Evolutionary conservation across 1,140 invertebrate genomes (phyloP), one percentile per base, ranked within the genome.

Genomic region (Anthonomus grandis): DNA sequence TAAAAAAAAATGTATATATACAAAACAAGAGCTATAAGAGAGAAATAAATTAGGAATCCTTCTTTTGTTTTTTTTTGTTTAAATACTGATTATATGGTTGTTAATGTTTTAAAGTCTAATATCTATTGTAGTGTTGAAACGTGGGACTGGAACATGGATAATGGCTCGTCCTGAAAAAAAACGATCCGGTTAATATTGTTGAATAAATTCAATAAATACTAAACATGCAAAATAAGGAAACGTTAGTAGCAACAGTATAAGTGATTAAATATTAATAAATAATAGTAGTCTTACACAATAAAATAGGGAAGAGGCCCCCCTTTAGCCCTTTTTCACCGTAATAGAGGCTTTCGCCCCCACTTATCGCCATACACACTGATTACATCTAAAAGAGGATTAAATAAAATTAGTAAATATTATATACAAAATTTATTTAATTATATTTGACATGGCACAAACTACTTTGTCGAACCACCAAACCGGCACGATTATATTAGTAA

Each of bases 341-440:
- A 13, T 31, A 51, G 56, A 57, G 62, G 74, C 75, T 48, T 38
- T 56, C 54, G 44, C 42, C 55, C 74, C 79, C n/a, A n/a, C 81
- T 84, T 82, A 84, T 82, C 83, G 82, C 83, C 83, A 85, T 79
- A 84, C 83, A 83, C 83, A 85, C 79, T 85, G 83, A 84, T 83
- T 85, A 84, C 83, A 85, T 84, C 83, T 85, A 83, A 78, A 85
- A 84, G 78, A 84, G 78, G 81, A 78, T 77, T 77, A 74, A 34
- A 13, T 55, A 62, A 23, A 50, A 66, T 66, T 65, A 64, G 62
- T 59, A 59, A 60, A 58, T 19, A 56, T 4, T 37, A 37, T 41
- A 52, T 41, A 13, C 36, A 21, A 24, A 39, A 39, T 41, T 19
- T 41, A 46, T 31, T 52, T 47, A 49, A 57, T 37, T 49, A 57